Evolutionary conservation across 2,888 invertebrate species (phyloP).

Genomic region (Octonoba sinensis): DNA sequence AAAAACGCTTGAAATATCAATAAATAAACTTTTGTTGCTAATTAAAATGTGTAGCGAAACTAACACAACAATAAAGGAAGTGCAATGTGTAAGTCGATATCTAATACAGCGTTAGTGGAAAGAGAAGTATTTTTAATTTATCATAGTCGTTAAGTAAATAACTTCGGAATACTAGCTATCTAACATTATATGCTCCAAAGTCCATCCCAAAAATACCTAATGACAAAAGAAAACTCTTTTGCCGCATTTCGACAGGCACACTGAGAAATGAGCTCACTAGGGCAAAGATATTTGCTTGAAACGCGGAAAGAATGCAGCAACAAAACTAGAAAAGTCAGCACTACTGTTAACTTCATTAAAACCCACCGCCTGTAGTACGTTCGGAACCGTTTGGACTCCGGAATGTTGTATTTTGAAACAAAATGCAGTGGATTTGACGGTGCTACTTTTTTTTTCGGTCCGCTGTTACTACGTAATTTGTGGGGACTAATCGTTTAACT

Average conservation of each 20-base stretch:
- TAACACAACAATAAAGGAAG: too few species aligned
- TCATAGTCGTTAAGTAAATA: too few species aligned
- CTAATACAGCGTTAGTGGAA: too few species aligned
- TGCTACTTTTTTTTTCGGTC: conserved; percentile 8
- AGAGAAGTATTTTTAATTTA: too few species aligned
- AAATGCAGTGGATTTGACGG: conserved; percentile 7
- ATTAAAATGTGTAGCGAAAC: too few species aligned
- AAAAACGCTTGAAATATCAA: too few species aligned
- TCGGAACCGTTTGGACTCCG: conserved; percentile 22
- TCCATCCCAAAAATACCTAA: too few species aligned
- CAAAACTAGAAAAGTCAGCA: conserved; percentile 27
- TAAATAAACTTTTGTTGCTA: too few species aligned
- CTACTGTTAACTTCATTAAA: conserved; percentile 51
- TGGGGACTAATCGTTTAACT: conserved; percentile 45
- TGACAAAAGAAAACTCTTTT: conserved; percentile 2
- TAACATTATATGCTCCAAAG: too few species aligned
- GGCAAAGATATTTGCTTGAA: conserved; percentile 34
- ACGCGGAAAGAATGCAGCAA: conserved; percentile 24
- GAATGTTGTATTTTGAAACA: conserved; percentile 48
- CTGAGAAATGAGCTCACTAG: conserved; percentile 37
- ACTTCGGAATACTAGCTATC: too few species aligned
- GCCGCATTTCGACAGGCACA: conserved; percentile 21
- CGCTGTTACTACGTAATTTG: conserved; percentile 44
- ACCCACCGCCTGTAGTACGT: background rate
- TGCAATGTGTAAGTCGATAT: too few species aligned